These are phyloP conservation scores for Diarsia rubi DNA, from an alignment of 2,888 invertebrate species.

Conservation along the genomic window DNA sequence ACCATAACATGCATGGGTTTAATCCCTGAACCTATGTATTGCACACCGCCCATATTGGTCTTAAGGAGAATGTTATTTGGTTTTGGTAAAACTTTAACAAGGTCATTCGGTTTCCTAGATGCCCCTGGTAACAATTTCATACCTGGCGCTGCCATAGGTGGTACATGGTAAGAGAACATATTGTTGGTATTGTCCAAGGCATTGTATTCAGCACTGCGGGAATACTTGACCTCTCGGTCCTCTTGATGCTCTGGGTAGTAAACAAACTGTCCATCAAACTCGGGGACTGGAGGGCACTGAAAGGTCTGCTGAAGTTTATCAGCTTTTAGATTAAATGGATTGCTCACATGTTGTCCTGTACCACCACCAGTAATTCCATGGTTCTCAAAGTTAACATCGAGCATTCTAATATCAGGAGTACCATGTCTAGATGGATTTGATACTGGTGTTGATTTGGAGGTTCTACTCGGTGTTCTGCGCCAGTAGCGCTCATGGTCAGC, in stretches of 20 bases:
- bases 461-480: slow-evolving; percentile 84
- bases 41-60: slow-evolving; percentile 81
- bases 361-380: slow-evolving; percentile 69
- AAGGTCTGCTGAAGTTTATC: slow-evolving; percentile 83
- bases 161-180: slow-evolving; percentile 70
- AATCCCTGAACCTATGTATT: slow-evolving; percentile 80
- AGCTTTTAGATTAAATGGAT: slow-evolving; percentile 78
- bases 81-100: slow-evolving; percentile 83
- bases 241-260: slow-evolving; percentile 84
- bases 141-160: slow-evolving; percentile 71
- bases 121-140: slow-evolving; percentile 74
- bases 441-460: slow-evolving; percentile 77
- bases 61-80: slow-evolving; percentile 85
- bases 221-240: slow-evolving; percentile 86
- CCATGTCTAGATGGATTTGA: slow-evolving; percentile 77
- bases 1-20: slow-evolving; percentile 85
- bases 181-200: slow-evolving; percentile 77
- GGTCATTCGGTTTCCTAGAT: slow-evolving; percentile 77
- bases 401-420: slow-evolving; percentile 82
- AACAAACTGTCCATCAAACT: slow-evolving; percentile 81
- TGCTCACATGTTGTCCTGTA: slow-evolving; percentile 72
- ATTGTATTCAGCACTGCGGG: slow-evolving; percentile 85
- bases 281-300: slow-evolving; percentile 72
- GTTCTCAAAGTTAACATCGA: slow-evolving; percentile 81
- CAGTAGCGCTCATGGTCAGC: slow-evolving; percentile 85